Evolutionary conservation across 2,888 invertebrate species (phyloP), one percentile per base, ranked within the genome.

Genomic region (Nowickia ferox): DNA sequence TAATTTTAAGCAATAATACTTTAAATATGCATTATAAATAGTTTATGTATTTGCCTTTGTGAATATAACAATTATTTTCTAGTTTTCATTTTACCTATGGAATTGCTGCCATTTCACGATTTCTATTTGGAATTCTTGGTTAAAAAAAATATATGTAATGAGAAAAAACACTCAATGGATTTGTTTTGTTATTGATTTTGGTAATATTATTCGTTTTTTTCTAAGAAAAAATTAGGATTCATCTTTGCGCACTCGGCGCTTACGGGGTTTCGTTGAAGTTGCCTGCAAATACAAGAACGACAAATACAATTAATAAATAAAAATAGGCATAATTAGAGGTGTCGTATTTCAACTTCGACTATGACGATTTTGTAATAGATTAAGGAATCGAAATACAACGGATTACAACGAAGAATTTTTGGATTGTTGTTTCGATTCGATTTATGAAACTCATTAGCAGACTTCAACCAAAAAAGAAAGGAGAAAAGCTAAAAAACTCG

Each of bases 171-270:
- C 75, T 82, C 81, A 77, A 78, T 63, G 68, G 46, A 78, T 82
- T 79, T 71, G 22, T 76, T 82, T 79, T 71, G 22, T 76, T 68
- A 13, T 72, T 68, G 15, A 76, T 82, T 30, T 71, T 78, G 57
- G 51, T 77, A 48, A 42, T 30, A 30, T 30, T 30, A 30, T 22
- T 68, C n/a, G n/a, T 63, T 71, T 66, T 44, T 57, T 44, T 10
- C 46, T 10, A 30, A 51, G 22, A 46, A 46, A 55, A 66, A 83
- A 80, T 87, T 87, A 89, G 69, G 88, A 87, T 84, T 90, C 91
- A 89, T 92, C 92, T 88, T 92, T 92, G 87, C 92, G 92, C 86
- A 90, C 92, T 38, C 89, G 89, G 85, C 92, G 92, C 88, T 92
- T 92, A 74, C 92, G 92, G 76, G 90, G 59, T 81, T 91, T 91